Conservation (phyloP, 1,140 invertebrate species). For the Drosophila pseudoananassae region DNA sequence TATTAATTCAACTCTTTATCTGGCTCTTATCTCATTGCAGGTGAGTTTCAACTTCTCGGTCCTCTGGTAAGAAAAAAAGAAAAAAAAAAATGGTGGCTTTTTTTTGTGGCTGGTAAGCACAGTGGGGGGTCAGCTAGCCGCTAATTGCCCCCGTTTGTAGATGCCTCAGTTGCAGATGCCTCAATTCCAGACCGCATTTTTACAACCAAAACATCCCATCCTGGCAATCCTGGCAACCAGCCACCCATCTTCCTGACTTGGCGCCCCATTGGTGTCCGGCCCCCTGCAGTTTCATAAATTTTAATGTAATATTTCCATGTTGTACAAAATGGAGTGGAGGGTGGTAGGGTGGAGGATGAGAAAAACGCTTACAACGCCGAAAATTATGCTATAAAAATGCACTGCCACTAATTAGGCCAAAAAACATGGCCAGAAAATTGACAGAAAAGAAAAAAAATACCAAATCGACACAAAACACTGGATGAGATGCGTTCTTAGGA, state of each 20-base stretch:
- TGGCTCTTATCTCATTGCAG: slow-evolving; percentile 38
- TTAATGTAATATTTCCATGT: slow-evolving; percentile 77
- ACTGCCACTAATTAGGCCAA: slow-evolving; percentile 79
- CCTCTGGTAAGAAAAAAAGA: too few relatives aligned
- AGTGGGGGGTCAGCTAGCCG: slow-evolving; percentile 2
- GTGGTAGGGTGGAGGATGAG: not conserved
- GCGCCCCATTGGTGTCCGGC: slow-evolving; percentile 4
- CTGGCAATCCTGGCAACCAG: not conserved
- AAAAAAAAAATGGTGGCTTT: too few relatives aligned
- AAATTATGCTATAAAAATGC: slow-evolving; percentile 82
- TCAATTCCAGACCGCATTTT: slow-evolving; percentile 35
- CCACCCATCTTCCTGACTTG: not conserved
- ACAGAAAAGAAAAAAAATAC: not conserved
- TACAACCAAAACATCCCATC: not conserved
- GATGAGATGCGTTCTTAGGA: slow-evolving; percentile 48
- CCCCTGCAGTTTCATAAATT: slow-evolving; percentile 69
- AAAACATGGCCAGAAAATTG: slow-evolving; percentile 55
- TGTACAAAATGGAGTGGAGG: slow-evolving; percentile 56
- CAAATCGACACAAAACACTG: slow-evolving; percentile 5
- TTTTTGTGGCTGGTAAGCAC: not conserved
- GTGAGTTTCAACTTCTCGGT: slow-evolving; percentile 10
- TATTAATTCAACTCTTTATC: slow-evolving; percentile 53
- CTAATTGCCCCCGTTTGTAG: slow-evolving; percentile 55
- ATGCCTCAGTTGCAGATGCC: slow-evolving; percentile 35
- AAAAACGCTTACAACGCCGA: slow-evolving; percentile 73